Evolutionary conservation across 1,140 invertebrate species (phyloP), one percentile per base, ranked within the genome.

Genomic region (Hycleus phaleratus): DNA sequence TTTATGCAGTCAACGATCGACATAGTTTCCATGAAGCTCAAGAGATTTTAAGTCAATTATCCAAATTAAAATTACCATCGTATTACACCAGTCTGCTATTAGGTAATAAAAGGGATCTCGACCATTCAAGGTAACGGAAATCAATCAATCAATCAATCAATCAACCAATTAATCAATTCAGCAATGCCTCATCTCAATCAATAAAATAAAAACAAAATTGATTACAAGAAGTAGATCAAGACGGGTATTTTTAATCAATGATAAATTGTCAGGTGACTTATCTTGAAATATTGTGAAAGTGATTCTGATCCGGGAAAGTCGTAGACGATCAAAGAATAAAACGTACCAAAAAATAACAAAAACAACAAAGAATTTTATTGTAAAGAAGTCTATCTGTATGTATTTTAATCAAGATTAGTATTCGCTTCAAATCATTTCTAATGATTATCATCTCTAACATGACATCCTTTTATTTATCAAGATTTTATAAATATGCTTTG

Each of bases 101-200:
- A 63, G 89, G 86, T 47, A 92, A 91, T 75, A 90, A 91, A 76
- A 74, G 85, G 63, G 89, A 91, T 78, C 79, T 92, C 68, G 88
- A 90, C 75, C 87, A 90, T 76, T 82, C 83, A 51, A 82, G 88
- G 82, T 86, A 64, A 32, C 32, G 32, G 7, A 32, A 32, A 18
- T 18, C 18, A 18, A 18, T 18, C 18, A 18, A 18, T 18, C 18
- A 18, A 18, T 18, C 18, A 18, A 18, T 18, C 18, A 18, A 18
- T 18, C 18, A 18, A 18, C 18, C 18, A 18, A 18, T 18, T 18
- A 59, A 18, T 18, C 18, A 18, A 18, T 18, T 18, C 18, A 18
- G 18, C 18, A 18, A 18, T 18, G 18, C 45, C 11, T 9, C 11
- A 42, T 42, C 8, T 44, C 5, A 44, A 44, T 44, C 7, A 32